phyloP scores from a whole-genome alignment of 2,113 vertebrate species.

The Cairina moschata region DNA sequence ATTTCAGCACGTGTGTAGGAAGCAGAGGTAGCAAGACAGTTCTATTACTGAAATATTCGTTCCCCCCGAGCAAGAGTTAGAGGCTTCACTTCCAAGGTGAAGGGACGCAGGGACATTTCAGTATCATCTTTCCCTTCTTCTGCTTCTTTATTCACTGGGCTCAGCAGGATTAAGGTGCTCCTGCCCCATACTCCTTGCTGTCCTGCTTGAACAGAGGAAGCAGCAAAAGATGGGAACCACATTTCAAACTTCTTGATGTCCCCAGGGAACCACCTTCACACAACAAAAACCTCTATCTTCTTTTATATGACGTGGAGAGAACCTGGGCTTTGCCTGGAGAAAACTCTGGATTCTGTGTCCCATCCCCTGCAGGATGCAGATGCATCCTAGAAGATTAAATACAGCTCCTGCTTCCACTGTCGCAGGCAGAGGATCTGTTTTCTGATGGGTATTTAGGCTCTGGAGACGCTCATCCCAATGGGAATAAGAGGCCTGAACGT shows the following conservation, averaged over 20 bases:
- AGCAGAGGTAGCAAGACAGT: not conserved
- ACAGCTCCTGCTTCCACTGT: not conserved
- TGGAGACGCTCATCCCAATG: not conserved
- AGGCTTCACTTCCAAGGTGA: no score
- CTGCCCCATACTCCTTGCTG: accelerated
- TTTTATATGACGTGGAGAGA: not conserved
- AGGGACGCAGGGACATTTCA: not conserved
- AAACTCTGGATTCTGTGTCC: not conserved
- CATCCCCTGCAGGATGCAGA: not conserved
- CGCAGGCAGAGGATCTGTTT: not conserved
- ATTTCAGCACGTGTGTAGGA: not conserved
- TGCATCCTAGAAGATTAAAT: not conserved
- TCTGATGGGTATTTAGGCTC: not conserved
- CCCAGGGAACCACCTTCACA: not conserved
- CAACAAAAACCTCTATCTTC: accelerated
- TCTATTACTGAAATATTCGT: not conserved
- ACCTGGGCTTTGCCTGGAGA: not conserved
- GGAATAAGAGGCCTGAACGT: not conserved
- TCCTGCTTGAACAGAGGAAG: not conserved
- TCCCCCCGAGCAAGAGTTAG: not conserved
- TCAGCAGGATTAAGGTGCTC: not conserved
- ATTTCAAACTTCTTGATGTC: not conserved
- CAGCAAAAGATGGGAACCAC: not conserved
- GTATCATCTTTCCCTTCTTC: not conserved
- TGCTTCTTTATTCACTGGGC: not conserved